Base-by-base conservation (phyloP, 2,888 invertebrate genomes). In the Proisotoma minuta region DNA sequence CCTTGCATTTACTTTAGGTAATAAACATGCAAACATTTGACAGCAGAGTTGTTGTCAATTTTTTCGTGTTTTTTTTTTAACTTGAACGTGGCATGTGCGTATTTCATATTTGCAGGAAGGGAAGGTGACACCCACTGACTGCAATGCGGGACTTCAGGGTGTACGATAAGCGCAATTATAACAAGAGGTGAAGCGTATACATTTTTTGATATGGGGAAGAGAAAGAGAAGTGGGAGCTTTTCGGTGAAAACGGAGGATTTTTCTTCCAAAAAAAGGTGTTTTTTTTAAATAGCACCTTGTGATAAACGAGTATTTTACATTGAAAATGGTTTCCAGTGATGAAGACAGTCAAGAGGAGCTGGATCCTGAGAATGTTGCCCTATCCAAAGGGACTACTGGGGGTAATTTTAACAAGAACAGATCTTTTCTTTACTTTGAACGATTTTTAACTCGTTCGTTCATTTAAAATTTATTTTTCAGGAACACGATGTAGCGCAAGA, bases 321-420 rank as follows among this genome's bases (percentile, higher is more conserved):
- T 39, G 12, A 39, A 20, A 51, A 52, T 61, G 57, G 8, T 34
- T 10, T 34, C 2, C 50, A 72, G 73, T 65, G 73, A 73, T 57
- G 63, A 71, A 43, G 72, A 72, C 57, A 73, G 73, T 47, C 73
- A 73, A 49, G 73, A 73, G 56, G 73, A 73, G 57, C 27, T 70
- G 64, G 72, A 71, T 34, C 62, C 59, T 10, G 72, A 72, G 22
- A 43, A 53, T 10, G 48, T 60, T 18, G 61, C 59, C 18, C 56
- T 53, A 12, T 61, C 28, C 8, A 70, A 65, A 59, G 63, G 63
- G 15, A 62, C 58, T 22, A 65, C 52, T 52, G 68, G 68, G 51
- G 69, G 69, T 68, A 54, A 40, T 18, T 34, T 34, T n/a, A 34
- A 12, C 39, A 34, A 12, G 39, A 12, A 15, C 10, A 34, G 15